Conservation (phyloP, 2,888 invertebrate genomes). For the Oligia fasciuncula region DNA sequence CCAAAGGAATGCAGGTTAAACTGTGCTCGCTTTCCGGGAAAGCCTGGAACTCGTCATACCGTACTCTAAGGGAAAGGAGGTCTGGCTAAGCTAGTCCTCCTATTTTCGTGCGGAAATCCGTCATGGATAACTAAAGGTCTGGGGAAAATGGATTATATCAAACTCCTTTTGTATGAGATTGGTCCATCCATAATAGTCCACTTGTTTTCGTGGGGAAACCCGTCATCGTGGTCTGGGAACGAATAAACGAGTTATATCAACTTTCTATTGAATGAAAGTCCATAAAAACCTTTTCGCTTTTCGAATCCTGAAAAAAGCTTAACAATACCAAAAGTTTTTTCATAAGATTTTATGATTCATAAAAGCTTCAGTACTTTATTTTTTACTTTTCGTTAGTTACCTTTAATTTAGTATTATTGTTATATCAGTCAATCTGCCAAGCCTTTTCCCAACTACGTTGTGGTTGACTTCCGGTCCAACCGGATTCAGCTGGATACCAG, state of each 20-base stretch:
- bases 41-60: constrained; percentile 27
- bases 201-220: not conserved
- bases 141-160: not conserved
- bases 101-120: not conserved
- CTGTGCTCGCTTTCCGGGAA: constrained; percentile 23
- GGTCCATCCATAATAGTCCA: constrained; percentile 8
- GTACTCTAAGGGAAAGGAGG: constrained; percentile 15
- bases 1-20: constrained; percentile 45
- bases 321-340: not conserved
- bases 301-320: not conserved
- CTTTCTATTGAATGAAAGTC: not conserved
- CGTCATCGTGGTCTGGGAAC: not conserved
- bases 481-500: no score
- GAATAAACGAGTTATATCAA: not conserved
- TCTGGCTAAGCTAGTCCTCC: constrained; percentile 10
- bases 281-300: not conserved
- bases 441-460: no score
- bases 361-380: not conserved
- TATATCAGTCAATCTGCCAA: no score
- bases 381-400: not conserved
- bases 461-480: no score
- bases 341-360: not conserved
- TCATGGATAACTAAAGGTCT: not conserved
- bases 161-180: not conserved
- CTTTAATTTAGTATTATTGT: not conserved